Evolutionary conservation across 2,888 invertebrate species (phyloP).

Genomic region (Apotomis betuletana): DNA sequence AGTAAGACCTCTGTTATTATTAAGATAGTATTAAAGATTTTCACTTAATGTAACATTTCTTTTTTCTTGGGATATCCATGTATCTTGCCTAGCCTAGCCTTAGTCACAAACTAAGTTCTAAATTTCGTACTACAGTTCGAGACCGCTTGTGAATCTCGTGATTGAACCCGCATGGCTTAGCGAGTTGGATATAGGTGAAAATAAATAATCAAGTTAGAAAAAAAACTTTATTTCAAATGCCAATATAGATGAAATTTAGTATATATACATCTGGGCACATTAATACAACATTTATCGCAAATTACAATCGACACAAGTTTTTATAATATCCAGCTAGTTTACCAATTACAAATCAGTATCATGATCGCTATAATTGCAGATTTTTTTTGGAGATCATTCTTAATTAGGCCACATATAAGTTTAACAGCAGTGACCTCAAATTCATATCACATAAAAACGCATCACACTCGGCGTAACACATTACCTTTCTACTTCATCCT

Average conservation of each 20-base stretch:
- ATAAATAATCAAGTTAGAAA: constrained; percentile 11
- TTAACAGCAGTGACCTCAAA: not conserved
- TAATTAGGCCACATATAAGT: constrained; percentile 6
- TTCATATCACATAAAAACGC: constrained; percentile 44
- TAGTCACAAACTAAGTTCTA: no score
- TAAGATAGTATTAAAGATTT: constrained; percentile 25
- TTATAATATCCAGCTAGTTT: constrained; percentile 15
- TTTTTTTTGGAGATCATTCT: constrained; percentile 36
- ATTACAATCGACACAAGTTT: constrained; percentile 20
- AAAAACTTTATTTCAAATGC: constrained; percentile 33
- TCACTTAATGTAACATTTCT: not conserved
- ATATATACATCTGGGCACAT: constrained; percentile 48
- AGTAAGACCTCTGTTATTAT: constrained; percentile 41
- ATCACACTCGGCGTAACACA: constrained; percentile 28
- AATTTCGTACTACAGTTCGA: no score
- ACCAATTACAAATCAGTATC: constrained; percentile 45
- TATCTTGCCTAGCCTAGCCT: no score
- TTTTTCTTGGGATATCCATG: not conserved
- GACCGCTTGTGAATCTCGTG: no score
- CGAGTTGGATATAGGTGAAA: not conserved
- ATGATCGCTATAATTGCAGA: constrained; percentile 9
- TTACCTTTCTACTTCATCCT: not conserved
- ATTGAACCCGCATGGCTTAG: not conserved
- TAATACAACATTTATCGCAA: constrained; percentile 42
- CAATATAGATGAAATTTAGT: constrained; percentile 38